A percentile compares a stretch with the other conserved stretches of the same genome.
phyloP scores from a whole-genome alignment of 2,888 invertebrate genomes.

The Eristalis arbustorum region DNA sequence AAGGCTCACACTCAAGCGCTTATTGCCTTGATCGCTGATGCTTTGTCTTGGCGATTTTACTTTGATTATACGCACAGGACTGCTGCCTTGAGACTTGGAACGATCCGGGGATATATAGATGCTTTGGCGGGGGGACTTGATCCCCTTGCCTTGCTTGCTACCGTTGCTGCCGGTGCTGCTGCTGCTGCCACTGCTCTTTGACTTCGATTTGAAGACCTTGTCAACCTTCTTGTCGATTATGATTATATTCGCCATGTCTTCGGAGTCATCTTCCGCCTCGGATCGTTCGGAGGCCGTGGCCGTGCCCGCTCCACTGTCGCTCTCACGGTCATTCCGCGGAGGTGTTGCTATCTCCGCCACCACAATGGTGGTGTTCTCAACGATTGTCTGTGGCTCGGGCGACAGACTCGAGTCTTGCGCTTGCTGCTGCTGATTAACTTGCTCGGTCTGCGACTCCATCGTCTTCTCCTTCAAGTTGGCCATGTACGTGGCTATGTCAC shows the following conservation, averaged over 20 bases:
- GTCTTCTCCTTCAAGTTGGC: slow-evolving; percentile 79
- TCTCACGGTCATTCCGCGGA: slow-evolving; percentile 75
- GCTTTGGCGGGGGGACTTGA: slow-evolving; percentile 82
- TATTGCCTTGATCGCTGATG: slow-evolving; percentile 80
- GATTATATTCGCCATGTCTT: slow-evolving; percentile 75
- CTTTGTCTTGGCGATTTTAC: slow-evolving; percentile 82
- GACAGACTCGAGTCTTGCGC: slow-evolving; percentile 79
- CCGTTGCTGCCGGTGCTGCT: slow-evolving; percentile 67
- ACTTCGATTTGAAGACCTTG: slow-evolving; percentile 79
- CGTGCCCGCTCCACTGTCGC: slow-evolving; percentile 76
- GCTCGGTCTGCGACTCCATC: slow-evolving; percentile 76
- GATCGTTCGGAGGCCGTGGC: slow-evolving; percentile 79
- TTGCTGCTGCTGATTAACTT: slow-evolving; percentile 75
- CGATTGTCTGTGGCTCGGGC: slow-evolving; percentile 79
- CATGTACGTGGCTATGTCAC: slow-evolving; percentile 80
- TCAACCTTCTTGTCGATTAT: slow-evolving; percentile 80
- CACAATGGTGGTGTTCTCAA: slow-evolving; percentile 78
- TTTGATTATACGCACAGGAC: slow-evolving; percentile 80
- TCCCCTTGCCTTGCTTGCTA: slow-evolving; percentile 73
- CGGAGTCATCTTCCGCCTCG: slow-evolving; percentile 77
- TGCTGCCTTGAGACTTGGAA: slow-evolving; percentile 79
- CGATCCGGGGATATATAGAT: slow-evolving; percentile 82
- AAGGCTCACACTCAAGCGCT: slow-evolving; percentile 77
- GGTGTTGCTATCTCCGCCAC: slow-evolving; percentile 78
- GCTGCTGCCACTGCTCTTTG: slow-evolving; percentile 72